phyloP scores from a whole-genome alignment of 2,797 vertebrate species.

The Lepilemur ruficaudatus region DNA sequence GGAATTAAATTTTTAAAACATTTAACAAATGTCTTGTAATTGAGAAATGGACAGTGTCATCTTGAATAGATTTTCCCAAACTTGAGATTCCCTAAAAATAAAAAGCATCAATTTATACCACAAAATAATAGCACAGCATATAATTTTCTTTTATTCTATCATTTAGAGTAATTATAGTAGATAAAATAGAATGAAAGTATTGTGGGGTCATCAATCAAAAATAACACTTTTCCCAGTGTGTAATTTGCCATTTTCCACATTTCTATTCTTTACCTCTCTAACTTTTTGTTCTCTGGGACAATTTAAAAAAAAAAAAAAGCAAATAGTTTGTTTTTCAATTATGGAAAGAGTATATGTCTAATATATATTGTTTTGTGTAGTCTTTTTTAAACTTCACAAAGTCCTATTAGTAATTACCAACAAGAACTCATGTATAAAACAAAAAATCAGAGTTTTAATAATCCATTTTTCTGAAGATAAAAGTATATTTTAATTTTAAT shows the following conservation, averaged over 20 bases:
- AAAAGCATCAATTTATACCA: background rate
- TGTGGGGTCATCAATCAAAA: background rate
- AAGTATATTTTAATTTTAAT: conserved; percentile 17
- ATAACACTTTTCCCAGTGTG: background rate
- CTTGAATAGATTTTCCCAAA: conserved; percentile 16
- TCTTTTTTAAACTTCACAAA: conserved; percentile 18
- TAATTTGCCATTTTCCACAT: background rate
- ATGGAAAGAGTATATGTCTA: background rate
- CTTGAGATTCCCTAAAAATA: background rate
- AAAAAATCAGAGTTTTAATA: background rate
- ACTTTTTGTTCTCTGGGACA: background rate
- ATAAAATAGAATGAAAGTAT: background rate
- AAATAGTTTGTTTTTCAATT: background rate
- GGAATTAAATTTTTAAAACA: conserved; percentile 11
- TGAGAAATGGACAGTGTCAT: conserved; percentile 1
- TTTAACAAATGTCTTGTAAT: background rate
- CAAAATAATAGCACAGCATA: background rate
- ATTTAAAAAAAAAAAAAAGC: background rate
- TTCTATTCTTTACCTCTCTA: background rate
- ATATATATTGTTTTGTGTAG: background rate
- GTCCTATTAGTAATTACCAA: background rate
- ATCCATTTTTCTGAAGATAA: conserved; percentile 26
- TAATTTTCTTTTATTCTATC: background rate
- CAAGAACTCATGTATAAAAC: background rate
- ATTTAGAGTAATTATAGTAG: background rate